Base-by-base conservation (phyloP, 2,113 vertebrate species). In the Erpornis zantholeuca region DNA sequence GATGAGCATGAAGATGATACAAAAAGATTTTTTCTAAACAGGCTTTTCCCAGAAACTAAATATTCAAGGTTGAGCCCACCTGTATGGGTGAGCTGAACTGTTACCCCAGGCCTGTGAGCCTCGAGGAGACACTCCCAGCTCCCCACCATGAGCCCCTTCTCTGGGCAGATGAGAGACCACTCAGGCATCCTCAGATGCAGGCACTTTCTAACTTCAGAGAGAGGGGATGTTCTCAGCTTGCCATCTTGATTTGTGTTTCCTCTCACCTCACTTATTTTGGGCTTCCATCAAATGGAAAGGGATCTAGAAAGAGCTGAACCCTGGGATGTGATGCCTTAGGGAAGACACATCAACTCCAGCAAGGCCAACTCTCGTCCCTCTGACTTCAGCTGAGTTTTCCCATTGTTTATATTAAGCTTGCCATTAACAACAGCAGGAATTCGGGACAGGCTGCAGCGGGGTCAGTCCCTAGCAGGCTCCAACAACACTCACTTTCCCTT, bases 371-470 rank as follows among this genome's bases (percentile, higher is more conserved):
- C 63, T 57, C 8, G 3, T 45, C 45, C 60, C 33, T 36, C 54
- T 68, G 59, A 21, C 42, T 53, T 11, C 66, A 68, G 38, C 40
- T 10, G 49, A 49, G 35, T 35, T 85, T 91, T 27, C 50, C 72
- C 52, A 20, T 5, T 15, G 29, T 70, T 83, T 29, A 7, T 19
- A 24, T 35, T 25, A 3, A 81, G 12, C 24, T 36, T 57, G 50
- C 25, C 44, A 44, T 11, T 42, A 56, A 33, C 22, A 65, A 2
- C 27, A 81, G 45, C 40, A 57, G 49, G 57, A 69, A 60, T 15
- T 17, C 0, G 10, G 53, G 59, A 33, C 15, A 6, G 1, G 1
- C 60, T 38, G 54, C 64, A 28, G 59, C 0, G 2, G 63, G 50
- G 27, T 68, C 53, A 42, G 4, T 22, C 40, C 40, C 65, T 44